Conservation (phyloP, 2,113 vertebrate species). For the Pelecanus crispus region DNA sequence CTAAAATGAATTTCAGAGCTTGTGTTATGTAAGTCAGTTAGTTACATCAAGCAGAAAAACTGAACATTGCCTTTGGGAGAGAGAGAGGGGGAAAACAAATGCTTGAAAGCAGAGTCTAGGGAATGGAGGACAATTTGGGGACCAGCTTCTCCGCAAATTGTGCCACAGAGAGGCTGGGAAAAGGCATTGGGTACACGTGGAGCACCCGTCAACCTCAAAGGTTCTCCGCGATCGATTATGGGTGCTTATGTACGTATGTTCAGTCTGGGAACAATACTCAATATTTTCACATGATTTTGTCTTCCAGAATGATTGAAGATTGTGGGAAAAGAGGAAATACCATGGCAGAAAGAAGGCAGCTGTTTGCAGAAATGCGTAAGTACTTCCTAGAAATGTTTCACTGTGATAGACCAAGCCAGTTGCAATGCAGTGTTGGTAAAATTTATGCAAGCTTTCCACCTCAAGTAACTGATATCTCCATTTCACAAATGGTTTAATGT, state of each 20-base stretch:
- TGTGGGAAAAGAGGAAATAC: conserved; percentile 84
- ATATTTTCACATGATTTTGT: conserved; percentile 62
- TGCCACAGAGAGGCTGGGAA: neutral
- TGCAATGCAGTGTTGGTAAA: neutral
- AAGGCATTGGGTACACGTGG: neutral
- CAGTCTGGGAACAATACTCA: conserved; percentile 7
- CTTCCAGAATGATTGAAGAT: conserved; percentile 96
- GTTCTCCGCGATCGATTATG: neutral
- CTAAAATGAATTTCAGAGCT: conserved; percentile 49
- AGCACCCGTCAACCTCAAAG: neutral
- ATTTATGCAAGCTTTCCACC: neutral
- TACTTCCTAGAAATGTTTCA: conserved; percentile 53
- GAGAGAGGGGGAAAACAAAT: neutral
- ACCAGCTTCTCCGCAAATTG: neutral
- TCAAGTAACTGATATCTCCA: neutral
- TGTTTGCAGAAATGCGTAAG: conserved; percentile 99
- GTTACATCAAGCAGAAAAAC: conserved; percentile 61
- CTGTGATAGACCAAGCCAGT: conserved; percentile 20
- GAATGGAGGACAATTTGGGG: neutral
- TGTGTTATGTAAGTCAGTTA: conserved; percentile 52
- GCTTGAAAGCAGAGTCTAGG: conserved; percentile 26
- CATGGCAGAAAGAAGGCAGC: conserved; percentile 99
- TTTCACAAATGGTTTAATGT: neutral
- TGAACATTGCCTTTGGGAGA: conserved; percentile 44
- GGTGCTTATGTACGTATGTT: neutral